Evolutionary conservation across 2,113 vertebrate genomes (phyloP).

Genomic region (Pangasianodon gigas): DNA sequence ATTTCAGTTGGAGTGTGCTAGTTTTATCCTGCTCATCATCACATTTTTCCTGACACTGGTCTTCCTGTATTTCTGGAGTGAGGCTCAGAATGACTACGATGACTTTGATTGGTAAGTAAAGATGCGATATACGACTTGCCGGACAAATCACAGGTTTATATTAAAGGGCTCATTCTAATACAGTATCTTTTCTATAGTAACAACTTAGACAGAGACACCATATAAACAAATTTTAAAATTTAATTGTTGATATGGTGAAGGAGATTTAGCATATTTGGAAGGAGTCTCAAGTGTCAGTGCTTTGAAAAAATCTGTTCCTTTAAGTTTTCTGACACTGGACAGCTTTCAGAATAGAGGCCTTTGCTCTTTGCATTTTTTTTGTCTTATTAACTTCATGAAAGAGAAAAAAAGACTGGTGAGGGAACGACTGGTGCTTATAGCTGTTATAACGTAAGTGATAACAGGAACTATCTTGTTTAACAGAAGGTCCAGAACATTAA

Average conservation of each 20-base stretch:
- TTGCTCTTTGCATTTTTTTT: no score
- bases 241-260: neutral
- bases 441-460: no score
- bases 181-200: neutral
- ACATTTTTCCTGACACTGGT: constrained; percentile 81
- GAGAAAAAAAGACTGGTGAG: neutral
- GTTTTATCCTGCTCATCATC: constrained; percentile 76
- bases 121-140: neutral
- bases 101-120: constrained; percentile 87
- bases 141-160: neutral
- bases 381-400: no score
- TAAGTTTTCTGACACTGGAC: neutral
- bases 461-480: no score
- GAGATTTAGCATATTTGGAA: neutral
- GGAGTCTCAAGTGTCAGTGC: neutral
- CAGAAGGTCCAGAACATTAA: no score
- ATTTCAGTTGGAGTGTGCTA: constrained; percentile 74
- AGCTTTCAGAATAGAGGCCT: no score
- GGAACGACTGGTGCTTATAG: no score
- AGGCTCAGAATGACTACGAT: constrained; percentile 89
- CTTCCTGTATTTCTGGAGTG: constrained; percentile 85
- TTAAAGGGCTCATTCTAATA: neutral
- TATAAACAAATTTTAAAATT: neutral
- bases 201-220: neutral
- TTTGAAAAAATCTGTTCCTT: neutral